Conservation (phyloP, 1,140 invertebrate genomes). For the Pentalonia nigronervosa region DNA sequence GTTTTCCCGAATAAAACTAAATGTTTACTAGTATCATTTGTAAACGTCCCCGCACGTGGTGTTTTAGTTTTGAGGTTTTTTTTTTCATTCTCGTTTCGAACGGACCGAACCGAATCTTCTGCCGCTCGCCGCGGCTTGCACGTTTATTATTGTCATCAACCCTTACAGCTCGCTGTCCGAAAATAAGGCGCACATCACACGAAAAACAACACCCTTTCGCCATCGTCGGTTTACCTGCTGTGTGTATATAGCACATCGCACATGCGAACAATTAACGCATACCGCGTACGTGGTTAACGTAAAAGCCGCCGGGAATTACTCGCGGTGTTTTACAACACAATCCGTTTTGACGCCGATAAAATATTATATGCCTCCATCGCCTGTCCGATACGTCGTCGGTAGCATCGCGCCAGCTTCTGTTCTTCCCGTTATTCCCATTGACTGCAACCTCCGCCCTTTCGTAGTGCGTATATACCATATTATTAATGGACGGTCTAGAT, state of each 20-base stretch:
- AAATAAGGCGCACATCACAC: neutral
- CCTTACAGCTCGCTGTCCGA: neutral
- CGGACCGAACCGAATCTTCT: neutral
- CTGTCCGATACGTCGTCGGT: neutral
- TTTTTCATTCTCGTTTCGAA: neutral
- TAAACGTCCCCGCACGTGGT: conserved; percentile 22
- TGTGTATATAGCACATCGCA: neutral
- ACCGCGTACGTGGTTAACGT: neutral
- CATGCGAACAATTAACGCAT: too few relatives aligned
- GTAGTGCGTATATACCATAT: neutral
- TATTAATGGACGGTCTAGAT: conserved; percentile 37
- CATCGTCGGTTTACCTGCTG: neutral
- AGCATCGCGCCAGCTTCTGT: neutral
- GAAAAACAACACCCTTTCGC: neutral
- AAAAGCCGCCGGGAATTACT: neutral
- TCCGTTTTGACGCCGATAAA: conserved; percentile 43
- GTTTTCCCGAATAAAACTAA: conserved; percentile 40
- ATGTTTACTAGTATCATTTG: conserved; percentile 51
- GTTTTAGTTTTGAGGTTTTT: conserved; percentile 32
- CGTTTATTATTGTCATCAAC: conserved; percentile 7
- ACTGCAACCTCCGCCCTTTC: neutral
- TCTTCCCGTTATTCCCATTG: neutral
- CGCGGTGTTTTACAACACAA: neutral
- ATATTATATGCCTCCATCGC: conserved; percentile 33
- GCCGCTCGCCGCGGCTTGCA: neutral